A percentile compares a stretch with the other conserved stretches of the same genome.
These are phyloP conservation scores for Myripristis jacobus DNA, from an alignment of 2,797 vertebrate genomes.

Conservation along the genomic window DNA sequence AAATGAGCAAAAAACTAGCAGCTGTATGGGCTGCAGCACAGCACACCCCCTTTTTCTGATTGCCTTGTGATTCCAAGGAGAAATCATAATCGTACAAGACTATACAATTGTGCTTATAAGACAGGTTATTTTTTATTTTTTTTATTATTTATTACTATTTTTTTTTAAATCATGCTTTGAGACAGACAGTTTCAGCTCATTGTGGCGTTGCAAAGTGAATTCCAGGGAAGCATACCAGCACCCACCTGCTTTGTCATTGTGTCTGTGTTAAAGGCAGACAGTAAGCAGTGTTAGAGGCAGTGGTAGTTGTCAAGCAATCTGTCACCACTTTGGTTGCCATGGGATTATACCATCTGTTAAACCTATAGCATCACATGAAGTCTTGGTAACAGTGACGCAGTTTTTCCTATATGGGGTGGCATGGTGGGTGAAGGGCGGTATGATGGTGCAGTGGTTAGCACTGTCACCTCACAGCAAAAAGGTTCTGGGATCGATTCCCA, in stretches of 20 bases:
- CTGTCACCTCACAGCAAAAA: no score
- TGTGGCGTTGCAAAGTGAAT: conserved; percentile 14
- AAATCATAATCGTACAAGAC: conserved; percentile 40
- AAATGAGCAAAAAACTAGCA: conserved; percentile 54
- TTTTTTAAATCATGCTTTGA: conserved; percentile 1
- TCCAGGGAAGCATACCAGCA: conserved; percentile 31
- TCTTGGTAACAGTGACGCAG: no score
- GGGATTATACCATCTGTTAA: background rate
- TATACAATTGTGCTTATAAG: conserved; percentile 15
- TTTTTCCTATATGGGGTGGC: no score
- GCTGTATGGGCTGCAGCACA: conserved; percentile 56
- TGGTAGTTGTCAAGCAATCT: background rate
- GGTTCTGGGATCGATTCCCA: no score
- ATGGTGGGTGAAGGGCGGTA: no score
- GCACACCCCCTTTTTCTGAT: conserved; percentile 33
- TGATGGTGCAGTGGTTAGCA: no score
- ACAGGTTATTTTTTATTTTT: background rate
- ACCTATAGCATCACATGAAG: background rate
- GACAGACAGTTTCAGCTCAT: conserved; percentile 19
- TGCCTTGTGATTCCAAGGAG: conserved; percentile 52
- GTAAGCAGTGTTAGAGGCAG: conserved; percentile 6
- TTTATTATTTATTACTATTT: no score
- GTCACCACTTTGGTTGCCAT: background rate
- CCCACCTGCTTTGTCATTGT: conserved; percentile 14
- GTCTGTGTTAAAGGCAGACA: conserved; percentile 9